Evolutionary conservation across 2,888 invertebrate species (phyloP).

Genomic region (Craniophora ligustri): DNA sequence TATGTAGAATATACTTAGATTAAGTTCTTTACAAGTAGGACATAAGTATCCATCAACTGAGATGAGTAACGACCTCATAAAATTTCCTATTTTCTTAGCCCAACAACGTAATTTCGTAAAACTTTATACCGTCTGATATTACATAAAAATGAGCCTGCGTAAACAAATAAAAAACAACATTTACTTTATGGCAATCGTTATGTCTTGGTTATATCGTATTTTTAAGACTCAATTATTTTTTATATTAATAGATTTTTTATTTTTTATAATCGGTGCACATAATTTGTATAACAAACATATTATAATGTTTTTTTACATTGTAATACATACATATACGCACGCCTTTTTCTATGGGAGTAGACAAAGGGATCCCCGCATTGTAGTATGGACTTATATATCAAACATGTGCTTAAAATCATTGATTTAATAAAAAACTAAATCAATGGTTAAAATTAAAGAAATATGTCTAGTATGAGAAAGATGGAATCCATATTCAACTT

Average conservation of each 20-base stretch:
- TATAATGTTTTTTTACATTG: too few relatives aligned
- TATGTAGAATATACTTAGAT: slow-evolving; percentile 17
- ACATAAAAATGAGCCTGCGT: slow-evolving; percentile 32
- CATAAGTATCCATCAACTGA: slow-evolving; percentile 27
- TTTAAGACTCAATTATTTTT: slow-evolving; percentile 36
- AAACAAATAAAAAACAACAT: slow-evolving; percentile 48
- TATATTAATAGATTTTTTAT: neutral
- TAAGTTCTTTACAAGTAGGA: slow-evolving; percentile 14
- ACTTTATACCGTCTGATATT: slow-evolving; percentile 39
- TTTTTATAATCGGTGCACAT: too few relatives aligned
- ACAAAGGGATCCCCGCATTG: too few relatives aligned
- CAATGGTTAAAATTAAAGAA: neutral
- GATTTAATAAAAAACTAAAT: neutral
- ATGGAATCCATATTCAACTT: neutral
- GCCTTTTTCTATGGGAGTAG: too few relatives aligned
- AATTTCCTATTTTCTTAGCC: slow-evolving; percentile 18
- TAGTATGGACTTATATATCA: too few relatives aligned
- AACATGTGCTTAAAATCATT: neutral
- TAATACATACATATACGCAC: too few relatives aligned
- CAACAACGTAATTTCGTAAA: slow-evolving; percentile 28
- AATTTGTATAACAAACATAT: too few relatives aligned
- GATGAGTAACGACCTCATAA: slow-evolving; percentile 34
- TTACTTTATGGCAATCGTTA: slow-evolving; percentile 32
- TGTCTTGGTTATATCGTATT: slow-evolving; percentile 11
- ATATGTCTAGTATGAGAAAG: too few relatives aligned